A percentile compares a stretch with the other conserved stretches of the same genome.
Evolutionary conservation across 1,140 invertebrate genomes (phyloP).

Genomic region (Philotrypesis tridentata): DNA sequence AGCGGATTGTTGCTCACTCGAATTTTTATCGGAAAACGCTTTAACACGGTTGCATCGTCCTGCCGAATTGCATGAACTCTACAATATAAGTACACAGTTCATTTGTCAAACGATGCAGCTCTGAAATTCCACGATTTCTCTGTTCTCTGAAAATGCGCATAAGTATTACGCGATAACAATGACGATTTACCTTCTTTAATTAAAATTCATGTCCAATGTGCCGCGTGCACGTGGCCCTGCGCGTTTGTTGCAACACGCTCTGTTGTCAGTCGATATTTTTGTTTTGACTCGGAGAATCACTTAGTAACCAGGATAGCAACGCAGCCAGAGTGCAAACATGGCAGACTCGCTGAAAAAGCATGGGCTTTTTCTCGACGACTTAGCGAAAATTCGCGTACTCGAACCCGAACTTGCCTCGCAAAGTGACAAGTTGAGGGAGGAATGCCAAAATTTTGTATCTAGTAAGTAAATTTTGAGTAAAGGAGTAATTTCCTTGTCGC

Average conservation of each 20-base stretch:
- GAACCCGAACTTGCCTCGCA: slow-evolving; percentile 85
- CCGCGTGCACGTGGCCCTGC: not conserved
- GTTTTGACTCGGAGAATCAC: slow-evolving; percentile 32
- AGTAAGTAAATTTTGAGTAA: slow-evolving; percentile 76
- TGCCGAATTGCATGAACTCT: too few species aligned
- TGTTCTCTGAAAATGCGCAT: too few species aligned
- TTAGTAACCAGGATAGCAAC: slow-evolving; percentile 29
- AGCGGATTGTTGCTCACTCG: too few species aligned
- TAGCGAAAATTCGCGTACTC: slow-evolving; percentile 88
- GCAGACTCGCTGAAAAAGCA: slow-evolving; percentile 83
- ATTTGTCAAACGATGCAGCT: too few species aligned
- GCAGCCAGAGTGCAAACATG: slow-evolving; percentile 68
- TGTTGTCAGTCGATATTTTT: slow-evolving; percentile 7
- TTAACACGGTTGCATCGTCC: too few species aligned
- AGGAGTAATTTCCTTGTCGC: not conserved
- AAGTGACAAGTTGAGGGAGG: slow-evolving; percentile 85
- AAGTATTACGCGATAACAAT: too few species aligned
- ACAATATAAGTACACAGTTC: too few species aligned
- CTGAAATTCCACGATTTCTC: too few species aligned
- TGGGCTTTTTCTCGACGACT: slow-evolving; percentile 89
- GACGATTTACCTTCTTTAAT: not conserved
- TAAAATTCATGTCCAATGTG: not conserved
- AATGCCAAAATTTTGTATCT: slow-evolving; percentile 87
- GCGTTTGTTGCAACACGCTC: not conserved
- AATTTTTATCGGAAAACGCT: too few species aligned